These are phyloP conservation scores for Acanthurus lineatus DNA, from an alignment of 2,797 vertebrate species.

Conservation along the genomic window DNA sequence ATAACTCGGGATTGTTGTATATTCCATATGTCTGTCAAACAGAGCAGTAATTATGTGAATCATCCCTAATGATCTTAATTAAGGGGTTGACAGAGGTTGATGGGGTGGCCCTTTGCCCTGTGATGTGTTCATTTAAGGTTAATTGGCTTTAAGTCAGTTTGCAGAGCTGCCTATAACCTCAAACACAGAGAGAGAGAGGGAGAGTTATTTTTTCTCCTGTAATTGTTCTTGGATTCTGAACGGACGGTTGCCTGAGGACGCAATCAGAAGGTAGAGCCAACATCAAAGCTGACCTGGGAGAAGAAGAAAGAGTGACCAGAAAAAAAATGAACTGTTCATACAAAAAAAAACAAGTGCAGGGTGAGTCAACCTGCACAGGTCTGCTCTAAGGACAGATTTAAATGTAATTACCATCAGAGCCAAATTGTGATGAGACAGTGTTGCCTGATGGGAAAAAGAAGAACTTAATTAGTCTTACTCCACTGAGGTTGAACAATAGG, in stretches of 20 bases:
- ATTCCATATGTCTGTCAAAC: constrained; percentile 38
- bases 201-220: constrained; percentile 22
- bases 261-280: constrained; percentile 17
- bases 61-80: constrained; percentile 39
- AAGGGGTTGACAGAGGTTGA: constrained; percentile 16
- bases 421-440: constrained; percentile 9
- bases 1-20: constrained; percentile 8
- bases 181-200: constrained; percentile 13
- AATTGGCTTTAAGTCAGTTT: constrained; percentile 51
- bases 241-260: background rate
- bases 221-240: constrained; percentile 41
- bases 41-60: constrained; percentile 44
- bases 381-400: background rate
- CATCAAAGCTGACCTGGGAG: constrained; percentile 15
- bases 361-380: constrained; percentile 15
- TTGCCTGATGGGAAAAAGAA: constrained; percentile 21
- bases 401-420: constrained; percentile 17
- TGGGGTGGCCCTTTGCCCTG: constrained; percentile 5
- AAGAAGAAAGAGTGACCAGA: background rate
- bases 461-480: constrained; percentile 32
- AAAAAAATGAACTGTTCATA: background rate
- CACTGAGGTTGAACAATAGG: background rate
- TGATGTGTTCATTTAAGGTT: constrained; percentile 47
- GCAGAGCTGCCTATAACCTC: background rate
- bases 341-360: constrained; percentile 5